Base-by-base conservation (phyloP, 2,888 invertebrate species). In the Lathronympha strigana region DNA sequence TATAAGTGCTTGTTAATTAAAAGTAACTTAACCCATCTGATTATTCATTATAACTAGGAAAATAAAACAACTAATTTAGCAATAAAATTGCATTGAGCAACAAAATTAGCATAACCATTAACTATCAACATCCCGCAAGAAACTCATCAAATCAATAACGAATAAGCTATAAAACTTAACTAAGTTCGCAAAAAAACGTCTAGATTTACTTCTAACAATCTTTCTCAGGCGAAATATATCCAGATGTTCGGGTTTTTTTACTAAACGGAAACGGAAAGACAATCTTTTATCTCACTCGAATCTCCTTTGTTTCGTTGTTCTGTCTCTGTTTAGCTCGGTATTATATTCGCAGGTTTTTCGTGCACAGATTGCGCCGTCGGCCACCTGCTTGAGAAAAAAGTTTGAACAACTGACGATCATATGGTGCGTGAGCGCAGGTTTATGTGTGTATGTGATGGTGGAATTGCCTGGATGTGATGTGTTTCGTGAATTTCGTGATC, bases 241-340 rank as follows among this genome's bases (percentile, higher is more conserved):
- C 90, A 90, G 90, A 90, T 91, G 91, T 81, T 86, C 81, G 68
- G 62, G 71, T 78, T 80, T 89, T 85, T 87, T 88, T 82, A 87
- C 76, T 81, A 86, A 87, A 86, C 89, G 91, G 91, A 91, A 91
- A 86, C 89, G 90, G 91, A 89, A 90, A 88, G 87, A 86, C 83
- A 83, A 51, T 25, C 40, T 43, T 60, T 13, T 45, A 25, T 77
- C 79, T 79, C 74, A 67, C 78, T 73, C 78, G 1, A 17, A 36
- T 43, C 58, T 21, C 15, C 63, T 64, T 68, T 55, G 50, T 63
- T 67, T 63, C 45, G 47, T 38, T 45, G 19, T 21, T 33, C 38
- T 33, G 50, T 68, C 49, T 53, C 31, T 68, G 45, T 66, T 51
- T 47, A 45, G 82, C 83, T 77, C 73, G 73, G 72, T 71, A 78